phyloP scores from a whole-genome alignment of 2,888 invertebrate species.

The Drosophila mimica region DNA sequence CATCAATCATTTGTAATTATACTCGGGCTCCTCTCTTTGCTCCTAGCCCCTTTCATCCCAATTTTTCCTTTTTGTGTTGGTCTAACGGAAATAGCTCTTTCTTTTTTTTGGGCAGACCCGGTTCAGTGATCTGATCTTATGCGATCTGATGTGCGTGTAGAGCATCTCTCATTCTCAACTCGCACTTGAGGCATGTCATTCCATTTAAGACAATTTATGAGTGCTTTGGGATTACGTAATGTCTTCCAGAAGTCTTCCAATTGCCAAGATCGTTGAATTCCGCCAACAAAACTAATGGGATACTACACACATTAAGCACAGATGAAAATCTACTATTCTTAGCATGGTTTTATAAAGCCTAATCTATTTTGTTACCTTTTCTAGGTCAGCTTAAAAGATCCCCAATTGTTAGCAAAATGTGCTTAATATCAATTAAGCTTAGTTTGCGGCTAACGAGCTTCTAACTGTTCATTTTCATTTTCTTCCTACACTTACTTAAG shows the following conservation, averaged over 20 bases:
- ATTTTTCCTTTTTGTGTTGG: slow-evolving; percentile 14
- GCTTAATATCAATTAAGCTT: not conserved
- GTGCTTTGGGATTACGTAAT: slow-evolving; percentile 28
- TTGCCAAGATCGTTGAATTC: not conserved
- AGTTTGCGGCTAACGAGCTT: slow-evolving; percentile 37
- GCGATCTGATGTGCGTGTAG: slow-evolving; percentile 25
- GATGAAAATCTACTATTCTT: not conserved
- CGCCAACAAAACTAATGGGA: not conserved
- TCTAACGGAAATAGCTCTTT: slow-evolving; percentile 68
- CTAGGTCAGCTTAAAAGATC: not conserved
- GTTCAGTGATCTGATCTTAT: slow-evolving; percentile 58
- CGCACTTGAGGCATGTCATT: slow-evolving; percentile 47
- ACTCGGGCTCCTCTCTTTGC: slow-evolving; percentile 34
- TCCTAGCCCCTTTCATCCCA: slow-evolving; percentile 1
- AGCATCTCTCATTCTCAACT: slow-evolving; percentile 24
- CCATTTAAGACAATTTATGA: slow-evolving; percentile 46
- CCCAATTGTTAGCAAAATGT: not conserved
- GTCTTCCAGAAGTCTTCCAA: not conserved
- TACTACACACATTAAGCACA: not conserved
- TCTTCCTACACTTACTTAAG: not conserved
- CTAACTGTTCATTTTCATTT: slow-evolving; percentile 18
- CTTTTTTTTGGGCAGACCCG: slow-evolving; percentile 53
- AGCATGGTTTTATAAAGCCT: not conserved
- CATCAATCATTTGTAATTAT: slow-evolving; percentile 76
- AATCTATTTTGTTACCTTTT: not conserved